Conservation (phyloP, 2,113 vertebrate genomes). For the Promerops cafer region DNA sequence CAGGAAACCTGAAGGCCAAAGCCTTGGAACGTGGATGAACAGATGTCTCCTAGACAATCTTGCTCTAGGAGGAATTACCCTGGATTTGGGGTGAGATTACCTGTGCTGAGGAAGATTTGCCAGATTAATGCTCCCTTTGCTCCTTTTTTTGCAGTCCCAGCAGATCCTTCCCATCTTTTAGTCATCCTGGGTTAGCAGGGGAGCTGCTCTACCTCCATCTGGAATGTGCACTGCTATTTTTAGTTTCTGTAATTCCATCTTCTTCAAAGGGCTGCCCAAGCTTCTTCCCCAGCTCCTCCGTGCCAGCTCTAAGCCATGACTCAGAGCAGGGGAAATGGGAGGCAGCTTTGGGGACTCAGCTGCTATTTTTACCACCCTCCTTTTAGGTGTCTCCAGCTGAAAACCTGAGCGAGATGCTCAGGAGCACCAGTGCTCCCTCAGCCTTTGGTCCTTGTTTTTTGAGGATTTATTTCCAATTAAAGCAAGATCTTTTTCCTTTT, state of each 20-base stretch:
- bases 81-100: conserved; percentile 10
- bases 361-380: neutral
- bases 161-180: neutral
- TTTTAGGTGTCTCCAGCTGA: neutral
- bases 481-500: neutral
- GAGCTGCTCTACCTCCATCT: neutral
- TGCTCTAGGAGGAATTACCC: conserved; percentile 12
- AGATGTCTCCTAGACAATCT: conserved; percentile 4
- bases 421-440: neutral
- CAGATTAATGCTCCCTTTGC: neutral
- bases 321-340: neutral
- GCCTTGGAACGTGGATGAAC: neutral
- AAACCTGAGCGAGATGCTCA: neutral
- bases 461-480: neutral
- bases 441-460: neutral
- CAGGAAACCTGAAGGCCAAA: neutral
- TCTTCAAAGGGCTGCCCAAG: conserved; percentile 1
- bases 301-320: neutral
- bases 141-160: neutral
- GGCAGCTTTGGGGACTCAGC: neutral
- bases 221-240: neutral
- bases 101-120: conserved; percentile 6
- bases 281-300: neutral
- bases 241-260: neutral
- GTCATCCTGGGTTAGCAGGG: neutral